phyloP scores from a whole-genome alignment of 2,113 vertebrate genomes.

The Cheilinus undulatus region DNA sequence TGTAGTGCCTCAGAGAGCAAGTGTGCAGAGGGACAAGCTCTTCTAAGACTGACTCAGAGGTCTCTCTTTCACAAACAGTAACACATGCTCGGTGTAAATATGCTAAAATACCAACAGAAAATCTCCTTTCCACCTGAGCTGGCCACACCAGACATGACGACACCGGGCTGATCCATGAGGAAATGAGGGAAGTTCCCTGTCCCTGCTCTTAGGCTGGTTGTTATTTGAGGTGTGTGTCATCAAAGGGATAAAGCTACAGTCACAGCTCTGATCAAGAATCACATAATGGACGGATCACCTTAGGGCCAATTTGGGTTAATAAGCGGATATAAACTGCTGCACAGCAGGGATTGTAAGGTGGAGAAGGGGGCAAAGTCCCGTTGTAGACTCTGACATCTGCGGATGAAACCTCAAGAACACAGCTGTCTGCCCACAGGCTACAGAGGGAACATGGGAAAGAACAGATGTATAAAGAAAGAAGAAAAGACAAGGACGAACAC shows the following conservation, averaged over 20 bases:
- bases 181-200: slow-evolving; percentile 52
- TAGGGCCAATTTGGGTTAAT: slow-evolving; percentile 55
- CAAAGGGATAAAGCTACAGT: slow-evolving; percentile 56
- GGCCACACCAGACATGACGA: slow-evolving; percentile 67
- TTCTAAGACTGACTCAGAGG: neutral
- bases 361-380: slow-evolving; percentile 40
- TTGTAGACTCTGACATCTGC: slow-evolving; percentile 59
- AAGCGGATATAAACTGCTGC: slow-evolving; percentile 68
- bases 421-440: slow-evolving; percentile 78
- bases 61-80: slow-evolving; percentile 11
- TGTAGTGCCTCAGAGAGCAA: too few relatives aligned
- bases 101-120: slow-evolving; percentile 10
- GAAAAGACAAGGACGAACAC: slow-evolving; percentile 19
- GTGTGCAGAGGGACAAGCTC: neutral
- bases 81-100: slow-evolving; percentile 19
- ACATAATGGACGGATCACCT: slow-evolving; percentile 53
- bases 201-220: slow-evolving; percentile 37
- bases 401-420: slow-evolving; percentile 67
- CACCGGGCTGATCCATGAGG: slow-evolving; percentile 42
- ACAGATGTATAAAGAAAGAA: slow-evolving; percentile 30
- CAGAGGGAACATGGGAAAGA: slow-evolving; percentile 44
- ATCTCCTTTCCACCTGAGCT: slow-evolving; percentile 51
- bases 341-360: slow-evolving; percentile 63
- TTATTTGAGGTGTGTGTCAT: slow-evolving; percentile 61
- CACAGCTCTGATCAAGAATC: slow-evolving; percentile 41